Evolutionary conservation across 2,888 invertebrate genomes (phyloP).

Genomic region (Subacronicta megacephala): DNA sequence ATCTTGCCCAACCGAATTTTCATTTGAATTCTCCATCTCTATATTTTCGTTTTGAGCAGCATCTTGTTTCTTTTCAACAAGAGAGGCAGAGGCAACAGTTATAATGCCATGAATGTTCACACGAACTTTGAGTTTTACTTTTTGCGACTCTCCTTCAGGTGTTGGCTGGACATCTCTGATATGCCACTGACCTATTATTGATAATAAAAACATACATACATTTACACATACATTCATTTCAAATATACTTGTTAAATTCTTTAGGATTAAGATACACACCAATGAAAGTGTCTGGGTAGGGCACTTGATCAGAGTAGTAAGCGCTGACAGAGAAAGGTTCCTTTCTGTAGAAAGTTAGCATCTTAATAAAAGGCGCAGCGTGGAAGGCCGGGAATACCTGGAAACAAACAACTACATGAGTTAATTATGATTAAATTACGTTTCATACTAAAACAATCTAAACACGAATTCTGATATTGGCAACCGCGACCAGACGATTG

Average conservation of each 20-base stretch:
- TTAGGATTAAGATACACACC: constrained; percentile 87
- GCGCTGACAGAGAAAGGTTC: constrained; percentile 97
- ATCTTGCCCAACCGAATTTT: constrained; percentile 81
- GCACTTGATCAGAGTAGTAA: constrained; percentile 93
- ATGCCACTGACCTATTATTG: constrained; percentile 91
- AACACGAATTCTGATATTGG: too few species aligned
- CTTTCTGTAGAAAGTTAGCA: constrained; percentile 97
- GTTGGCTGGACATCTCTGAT: constrained; percentile 96
- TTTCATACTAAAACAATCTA: too few species aligned
- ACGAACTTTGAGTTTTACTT: constrained; percentile 98
- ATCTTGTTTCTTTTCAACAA: constrained; percentile 93
- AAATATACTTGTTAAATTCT: background rate
- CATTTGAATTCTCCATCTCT: constrained; percentile 84
- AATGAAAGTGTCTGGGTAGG: constrained; percentile 94
- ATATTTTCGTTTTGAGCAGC: constrained; percentile 78
- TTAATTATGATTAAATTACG: background rate
- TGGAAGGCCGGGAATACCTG: constrained; percentile 96
- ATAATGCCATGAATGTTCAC: constrained; percentile 98
- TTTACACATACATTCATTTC: background rate
- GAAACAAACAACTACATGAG: constrained; percentile 19
- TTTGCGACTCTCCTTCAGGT: constrained; percentile 96
- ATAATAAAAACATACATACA: constrained; percentile 5
- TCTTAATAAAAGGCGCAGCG: constrained; percentile 97
- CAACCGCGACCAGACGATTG: too few species aligned
- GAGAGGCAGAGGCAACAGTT: constrained; percentile 95